Evolutionary conservation across 2,888 invertebrate genomes (phyloP).

Genomic region (Callyntrura guangdongensis): DNA sequence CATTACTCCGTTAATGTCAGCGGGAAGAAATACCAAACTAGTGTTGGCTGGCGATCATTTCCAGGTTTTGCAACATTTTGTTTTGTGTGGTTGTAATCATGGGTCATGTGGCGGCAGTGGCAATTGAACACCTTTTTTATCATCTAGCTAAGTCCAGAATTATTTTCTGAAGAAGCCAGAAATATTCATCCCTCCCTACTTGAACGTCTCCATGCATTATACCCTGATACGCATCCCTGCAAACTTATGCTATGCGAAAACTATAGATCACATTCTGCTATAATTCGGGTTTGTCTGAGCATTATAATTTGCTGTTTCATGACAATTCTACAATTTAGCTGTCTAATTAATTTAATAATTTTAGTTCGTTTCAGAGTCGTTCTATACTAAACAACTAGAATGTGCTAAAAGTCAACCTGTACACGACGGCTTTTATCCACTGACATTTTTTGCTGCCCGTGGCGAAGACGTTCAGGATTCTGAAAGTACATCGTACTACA

Average conservation of each 20-base stretch:
- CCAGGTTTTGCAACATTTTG: too few relatives aligned
- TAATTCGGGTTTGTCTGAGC: constrained; percentile 88
- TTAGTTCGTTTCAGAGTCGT: constrained; percentile 91
- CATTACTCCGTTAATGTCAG: constrained; percentile 92
- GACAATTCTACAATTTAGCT: too few relatives aligned
- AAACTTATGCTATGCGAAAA: constrained; percentile 93
- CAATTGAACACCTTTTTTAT: neutral
- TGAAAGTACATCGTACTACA: constrained; percentile 92
- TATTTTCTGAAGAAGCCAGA: constrained; percentile 87
- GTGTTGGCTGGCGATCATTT: constrained; percentile 95
- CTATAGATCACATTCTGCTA: constrained; percentile 93
- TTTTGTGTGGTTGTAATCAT: neutral
- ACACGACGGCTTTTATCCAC: constrained; percentile 88
- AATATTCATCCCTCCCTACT: constrained; percentile 90
- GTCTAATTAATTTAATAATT: too few relatives aligned
- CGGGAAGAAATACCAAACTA: constrained; percentile 90
- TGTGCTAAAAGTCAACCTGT: constrained; percentile 91
- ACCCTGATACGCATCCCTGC: constrained; percentile 91
- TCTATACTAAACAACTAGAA: constrained; percentile 92
- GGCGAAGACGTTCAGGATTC: constrained; percentile 93
- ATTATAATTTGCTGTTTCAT: too few relatives aligned
- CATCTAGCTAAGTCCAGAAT: constrained; percentile 90
- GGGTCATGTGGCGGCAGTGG: neutral
- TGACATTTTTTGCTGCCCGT: constrained; percentile 93
- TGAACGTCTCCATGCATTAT: constrained; percentile 92